A percentile compares a stretch with the other conserved stretches of the same genome.
Conservation (phyloP, 1,140 invertebrate species). For the Plutomurus gul region DNA sequence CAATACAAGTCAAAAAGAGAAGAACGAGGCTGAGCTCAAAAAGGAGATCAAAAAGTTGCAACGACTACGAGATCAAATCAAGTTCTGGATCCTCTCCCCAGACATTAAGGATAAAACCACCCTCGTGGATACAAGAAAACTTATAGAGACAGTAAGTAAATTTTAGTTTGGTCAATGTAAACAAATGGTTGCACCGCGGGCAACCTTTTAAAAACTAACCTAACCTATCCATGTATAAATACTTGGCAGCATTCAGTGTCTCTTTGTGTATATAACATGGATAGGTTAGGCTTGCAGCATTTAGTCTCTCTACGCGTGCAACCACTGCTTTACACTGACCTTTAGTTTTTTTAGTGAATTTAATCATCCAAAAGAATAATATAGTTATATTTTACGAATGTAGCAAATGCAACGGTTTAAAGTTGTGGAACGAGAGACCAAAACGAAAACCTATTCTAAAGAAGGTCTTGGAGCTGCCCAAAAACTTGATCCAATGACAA, state of each 20-base stretch:
- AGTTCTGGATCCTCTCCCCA: not conserved
- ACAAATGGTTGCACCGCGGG: no score
- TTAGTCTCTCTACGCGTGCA: not conserved
- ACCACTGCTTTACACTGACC: not conserved
- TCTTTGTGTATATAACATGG: no score
- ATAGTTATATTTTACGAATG: not conserved
- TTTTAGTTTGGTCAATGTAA: no score
- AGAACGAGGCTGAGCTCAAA: not conserved
- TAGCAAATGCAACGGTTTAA: not conserved
- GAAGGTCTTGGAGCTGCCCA: not conserved
- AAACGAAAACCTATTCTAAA: not conserved
- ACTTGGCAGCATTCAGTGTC: no score
- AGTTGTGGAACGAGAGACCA: not conserved
- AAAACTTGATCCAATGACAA: not conserved
- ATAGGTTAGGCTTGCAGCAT: not conserved
- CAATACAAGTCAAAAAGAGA: not conserved
- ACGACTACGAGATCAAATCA: not conserved
- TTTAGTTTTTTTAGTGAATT: not conserved
- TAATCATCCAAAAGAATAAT: not conserved
- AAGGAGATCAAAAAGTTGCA: not conserved
- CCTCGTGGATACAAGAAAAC: not conserved
- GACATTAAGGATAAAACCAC: not conserved
- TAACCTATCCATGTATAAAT: no score
- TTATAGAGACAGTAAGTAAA: not conserved
- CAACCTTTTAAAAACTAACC: not conserved